Percentiles rank a stretch among this genome's conserved stretches.
Evolutionary conservation across 2,888 invertebrate species (phyloP).

Genomic region (Orthosia gothica): DNA sequence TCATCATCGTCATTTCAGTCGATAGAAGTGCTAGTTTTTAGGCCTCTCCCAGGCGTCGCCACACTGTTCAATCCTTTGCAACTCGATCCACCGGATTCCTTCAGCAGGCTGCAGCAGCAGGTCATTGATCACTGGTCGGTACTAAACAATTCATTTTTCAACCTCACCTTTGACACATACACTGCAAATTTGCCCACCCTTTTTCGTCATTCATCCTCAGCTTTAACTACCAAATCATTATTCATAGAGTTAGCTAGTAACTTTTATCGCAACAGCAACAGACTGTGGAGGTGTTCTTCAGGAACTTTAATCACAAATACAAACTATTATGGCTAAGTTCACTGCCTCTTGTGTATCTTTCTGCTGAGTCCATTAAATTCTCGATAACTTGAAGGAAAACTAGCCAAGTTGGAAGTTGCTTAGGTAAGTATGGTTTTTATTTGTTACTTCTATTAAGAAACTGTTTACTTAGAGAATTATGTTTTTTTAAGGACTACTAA

Average conservation of each 20-base stretch:
- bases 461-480: background rate
- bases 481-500: too few relatives aligned
- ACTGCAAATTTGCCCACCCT: constrained; percentile 2
- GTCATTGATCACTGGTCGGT: too few relatives aligned
- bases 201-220: constrained; percentile 11
- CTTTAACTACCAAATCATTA: constrained; percentile 31
- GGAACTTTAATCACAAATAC: constrained; percentile 52
- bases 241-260: constrained; percentile 23
- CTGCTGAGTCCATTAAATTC: constrained; percentile 53
- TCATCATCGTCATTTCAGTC: too few relatives aligned
- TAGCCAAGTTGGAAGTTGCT: constrained; percentile 16
- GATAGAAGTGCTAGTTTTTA: too few relatives aligned
- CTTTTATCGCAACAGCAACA: constrained; percentile 32
- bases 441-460: constrained; percentile 1
- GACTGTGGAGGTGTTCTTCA: constrained; percentile 37
- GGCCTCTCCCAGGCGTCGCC: too few relatives aligned
- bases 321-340: constrained; percentile 60
- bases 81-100: too few relatives aligned
- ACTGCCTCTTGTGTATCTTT: constrained; percentile 46
- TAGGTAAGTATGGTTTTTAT: constrained; percentile 15
- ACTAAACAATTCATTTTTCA: constrained; percentile 8
- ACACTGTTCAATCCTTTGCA: too few relatives aligned
- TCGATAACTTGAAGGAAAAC: constrained; percentile 45
- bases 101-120: too few relatives aligned
- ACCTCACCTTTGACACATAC: constrained; percentile 8